These are phyloP conservation scores for Eupristina koningsbergeri DNA, from an alignment of 1,140 invertebrate species.

Conservation along the genomic window DNA sequence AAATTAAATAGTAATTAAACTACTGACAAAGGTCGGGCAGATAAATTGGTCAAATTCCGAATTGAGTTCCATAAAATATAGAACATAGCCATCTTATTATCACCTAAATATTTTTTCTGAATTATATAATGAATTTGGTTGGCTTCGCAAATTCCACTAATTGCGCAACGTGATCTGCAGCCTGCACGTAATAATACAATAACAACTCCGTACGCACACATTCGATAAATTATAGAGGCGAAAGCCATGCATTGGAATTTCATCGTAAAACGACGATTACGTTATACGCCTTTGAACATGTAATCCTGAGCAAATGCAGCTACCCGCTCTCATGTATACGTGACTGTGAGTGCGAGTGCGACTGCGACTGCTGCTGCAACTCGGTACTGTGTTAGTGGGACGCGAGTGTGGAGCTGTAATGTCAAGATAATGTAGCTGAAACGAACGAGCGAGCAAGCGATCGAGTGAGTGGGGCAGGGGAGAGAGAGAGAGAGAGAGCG, in stretches of 20 bases:
- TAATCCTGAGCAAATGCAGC: conserved; percentile 24
- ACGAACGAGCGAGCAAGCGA: conserved; percentile 69
- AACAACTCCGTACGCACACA: background rate
- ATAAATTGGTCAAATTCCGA: background rate
- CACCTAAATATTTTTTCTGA: background rate
- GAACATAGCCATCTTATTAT: background rate
- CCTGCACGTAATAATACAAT: background rate
- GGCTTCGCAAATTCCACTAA: conserved; percentile 15
- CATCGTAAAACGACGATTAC: conserved; percentile 35
- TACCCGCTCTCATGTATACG: conserved; percentile 20
- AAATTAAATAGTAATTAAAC: too few relatives aligned
- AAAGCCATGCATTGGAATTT: conserved; percentile 20
- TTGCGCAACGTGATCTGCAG: background rate
- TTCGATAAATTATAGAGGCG: background rate
- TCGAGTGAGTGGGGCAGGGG: conserved; percentile 64
- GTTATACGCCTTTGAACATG: conserved; percentile 32
- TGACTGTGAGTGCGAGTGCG: background rate
- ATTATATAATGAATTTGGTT: conserved; percentile 8
- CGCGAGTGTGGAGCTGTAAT: conserved; percentile 50
- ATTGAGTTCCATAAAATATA: background rate
- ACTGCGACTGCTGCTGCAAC: background rate
- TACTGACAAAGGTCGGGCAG: background rate
- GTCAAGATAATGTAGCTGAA: conserved; percentile 61
- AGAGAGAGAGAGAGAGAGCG: conserved; percentile 69
- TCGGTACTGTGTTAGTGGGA: conserved; percentile 48